phyloP scores from a whole-genome alignment of 1,140 invertebrate genomes.

The Zaprionus ornatus region DNA sequence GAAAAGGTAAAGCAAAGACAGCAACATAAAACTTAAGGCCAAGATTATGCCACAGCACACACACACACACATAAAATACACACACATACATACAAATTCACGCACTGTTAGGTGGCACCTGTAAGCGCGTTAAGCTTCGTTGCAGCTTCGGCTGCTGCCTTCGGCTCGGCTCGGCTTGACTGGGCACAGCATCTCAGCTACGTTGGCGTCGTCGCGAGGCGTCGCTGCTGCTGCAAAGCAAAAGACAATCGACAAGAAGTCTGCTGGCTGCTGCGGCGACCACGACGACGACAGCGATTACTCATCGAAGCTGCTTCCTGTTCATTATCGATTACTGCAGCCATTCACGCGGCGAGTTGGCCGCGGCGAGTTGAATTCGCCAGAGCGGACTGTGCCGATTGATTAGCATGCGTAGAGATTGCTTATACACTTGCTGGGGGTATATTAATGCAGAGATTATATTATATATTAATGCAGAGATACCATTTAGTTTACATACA shows the following conservation, averaged over 20 bases:
- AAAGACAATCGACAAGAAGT: conserved; percentile 52
- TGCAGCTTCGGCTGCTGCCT: conserved; percentile 23
- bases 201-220: neutral
- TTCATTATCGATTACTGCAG: conserved; percentile 19
- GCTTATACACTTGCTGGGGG: too few relatives aligned
- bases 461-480: too few relatives aligned
- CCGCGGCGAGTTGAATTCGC: neutral
- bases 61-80: conserved; percentile 14
- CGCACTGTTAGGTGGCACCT: conserved; percentile 44
- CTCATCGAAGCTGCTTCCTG: conserved; percentile 33
- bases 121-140: conserved; percentile 37
- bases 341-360: neutral
- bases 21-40: conserved; percentile 64
- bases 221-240: neutral
- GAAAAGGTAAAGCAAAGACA: conserved; percentile 68
- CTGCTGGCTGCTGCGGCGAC: conserved; percentile 25
- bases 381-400: neutral
- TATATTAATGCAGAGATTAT: too few relatives aligned
- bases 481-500: too few relatives aligned
- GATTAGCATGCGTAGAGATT: neutral
- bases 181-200: conserved; percentile 36
- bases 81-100: conserved; percentile 22
- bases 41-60: conserved; percentile 72
- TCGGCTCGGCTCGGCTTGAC: conserved; percentile 2
- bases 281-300: conserved; percentile 26